These are phyloP conservation scores for Incurvaria masculella DNA, from an alignment of 2,888 invertebrate genomes.

Conservation along the genomic window DNA sequence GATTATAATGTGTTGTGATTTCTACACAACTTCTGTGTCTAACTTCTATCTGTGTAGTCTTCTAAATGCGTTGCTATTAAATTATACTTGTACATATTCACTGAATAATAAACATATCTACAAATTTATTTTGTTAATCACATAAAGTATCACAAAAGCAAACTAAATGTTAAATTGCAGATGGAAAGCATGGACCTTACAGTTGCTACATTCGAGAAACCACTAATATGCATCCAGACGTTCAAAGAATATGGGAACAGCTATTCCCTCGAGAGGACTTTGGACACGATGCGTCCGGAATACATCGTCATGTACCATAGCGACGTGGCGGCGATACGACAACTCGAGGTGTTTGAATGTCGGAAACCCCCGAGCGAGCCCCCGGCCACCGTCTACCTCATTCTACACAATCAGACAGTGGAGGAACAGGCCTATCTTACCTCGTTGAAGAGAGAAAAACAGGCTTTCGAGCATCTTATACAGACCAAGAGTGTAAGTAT, in stretches of 20 bases:
- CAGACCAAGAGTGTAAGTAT: conserved; percentile 85
- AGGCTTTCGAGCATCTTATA: conserved; percentile 91
- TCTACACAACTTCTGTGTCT: too few relatives aligned
- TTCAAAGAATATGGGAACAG: conserved; percentile 72
- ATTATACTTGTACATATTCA: background rate
- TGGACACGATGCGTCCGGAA: conserved; percentile 68
- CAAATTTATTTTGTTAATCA: background rate
- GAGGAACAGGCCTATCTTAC: conserved; percentile 97
- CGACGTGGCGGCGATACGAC: conserved; percentile 83
- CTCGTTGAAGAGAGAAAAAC: conserved; percentile 85
- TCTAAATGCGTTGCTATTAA: background rate
- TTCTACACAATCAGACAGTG: conserved; percentile 88
- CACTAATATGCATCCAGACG: conserved; percentile 72
- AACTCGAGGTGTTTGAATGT: conserved; percentile 83
- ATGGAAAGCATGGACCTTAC: conserved; percentile 67
- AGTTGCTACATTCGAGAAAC: conserved; percentile 58
- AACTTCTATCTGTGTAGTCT: too few relatives aligned
- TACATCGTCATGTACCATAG: conserved; percentile 89
- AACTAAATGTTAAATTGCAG: conserved; percentile 41
- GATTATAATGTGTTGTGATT: too few relatives aligned
- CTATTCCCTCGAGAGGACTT: conserved; percentile 66
- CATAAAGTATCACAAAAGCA: too few relatives aligned
- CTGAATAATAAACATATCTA: conserved; percentile 1
- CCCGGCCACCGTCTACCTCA: conserved; percentile 75
- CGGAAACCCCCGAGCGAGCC: conserved; percentile 46